These are phyloP conservation scores for Patella ulyssiponensis DNA, from an alignment of 2,888 invertebrate species.

Conservation along the genomic window DNA sequence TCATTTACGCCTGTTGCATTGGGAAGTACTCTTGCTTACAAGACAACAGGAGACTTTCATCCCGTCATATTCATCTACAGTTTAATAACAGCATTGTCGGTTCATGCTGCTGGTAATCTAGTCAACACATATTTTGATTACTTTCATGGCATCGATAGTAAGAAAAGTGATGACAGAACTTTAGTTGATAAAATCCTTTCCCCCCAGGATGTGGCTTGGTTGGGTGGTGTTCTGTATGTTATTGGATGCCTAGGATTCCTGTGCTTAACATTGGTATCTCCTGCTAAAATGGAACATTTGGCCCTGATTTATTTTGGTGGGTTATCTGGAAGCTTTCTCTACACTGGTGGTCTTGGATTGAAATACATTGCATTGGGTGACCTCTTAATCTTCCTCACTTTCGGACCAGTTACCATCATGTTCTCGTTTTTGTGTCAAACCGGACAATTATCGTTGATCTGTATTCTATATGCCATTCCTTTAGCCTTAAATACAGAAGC, in stretches of 20 bases:
- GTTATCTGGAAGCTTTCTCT: slow-evolving; percentile 93
- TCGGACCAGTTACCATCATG: slow-evolving; percentile 93
- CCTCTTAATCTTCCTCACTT: slow-evolving; percentile 90
- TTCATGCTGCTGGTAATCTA: slow-evolving; percentile 96
- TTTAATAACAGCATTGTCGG: slow-evolving; percentile 88
- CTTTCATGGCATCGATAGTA: slow-evolving; percentile 91
- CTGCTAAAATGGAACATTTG: slow-evolving; percentile 94
- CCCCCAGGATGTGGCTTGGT: slow-evolving; percentile 86
- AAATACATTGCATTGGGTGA: slow-evolving; percentile 97
- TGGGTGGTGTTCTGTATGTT: slow-evolving; percentile 90
- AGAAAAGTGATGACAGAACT: slow-evolving; percentile 90
- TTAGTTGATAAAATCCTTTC: slow-evolving; percentile 92
- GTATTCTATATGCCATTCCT: slow-evolving; percentile 93
- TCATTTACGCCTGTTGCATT: slow-evolving; percentile 91
- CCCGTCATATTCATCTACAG: slow-evolving; percentile 82
- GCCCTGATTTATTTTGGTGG: slow-evolving; percentile 96
- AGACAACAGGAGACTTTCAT: slow-evolving; percentile 81
- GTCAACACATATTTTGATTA: slow-evolving; percentile 98
- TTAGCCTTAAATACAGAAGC: slow-evolving; percentile 95
- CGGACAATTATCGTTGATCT: slow-evolving; percentile 88
- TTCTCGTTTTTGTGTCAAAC: slow-evolving; percentile 95
- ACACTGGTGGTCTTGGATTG: slow-evolving; percentile 94
- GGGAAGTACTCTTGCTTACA: slow-evolving; percentile 90
- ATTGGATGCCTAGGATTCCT: slow-evolving; percentile 89
- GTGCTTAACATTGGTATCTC: slow-evolving; percentile 83